Evolutionary conservation across 1,140 invertebrate genomes (phyloP), one percentile per base, ranked within the genome.

Genomic region (Leptinotarsa texana): DNA sequence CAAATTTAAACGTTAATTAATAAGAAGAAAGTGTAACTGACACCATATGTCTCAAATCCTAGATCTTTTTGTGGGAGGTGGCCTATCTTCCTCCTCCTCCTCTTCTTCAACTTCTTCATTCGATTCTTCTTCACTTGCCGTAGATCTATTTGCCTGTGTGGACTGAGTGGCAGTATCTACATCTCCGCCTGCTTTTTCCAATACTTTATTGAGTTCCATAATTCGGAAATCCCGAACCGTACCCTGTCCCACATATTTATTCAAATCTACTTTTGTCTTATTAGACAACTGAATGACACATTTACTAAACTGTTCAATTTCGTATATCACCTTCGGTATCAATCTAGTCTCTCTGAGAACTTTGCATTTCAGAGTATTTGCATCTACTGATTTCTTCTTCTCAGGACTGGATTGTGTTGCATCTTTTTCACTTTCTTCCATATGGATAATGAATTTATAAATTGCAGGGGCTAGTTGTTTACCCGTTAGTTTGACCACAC

Each of bases 281-380:
- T 90, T 90, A 3, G 87, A 86, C 47, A 91, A 82, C 13, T 87
- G 73, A 27, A 89, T 87, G 49, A 91, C 82, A 71, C 86, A 88
- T 80, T 89, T 89, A 51, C 89, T 87, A 71, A 90, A 90, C 75
- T 87, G 87, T 83, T 91, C 90, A 15, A 90, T 88, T 76, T 88
- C 88, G 75, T 87, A 87, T 69, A 91, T 83, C 0, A 90, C 86
- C 74, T 87, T 88, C 3, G 90, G 90, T 78, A 91, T 89, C 4
- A 84, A 78, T 78, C 87, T 88, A 0, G 89, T 89, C 82, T 91
- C 88, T 61, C 86, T 86, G 8, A 91, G 81, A 61, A 91, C 86
- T 85, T 89, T 89, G n/a, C 86, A 88, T 18, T 88, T 87, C 63
- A 87, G 83, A 0, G 83, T 78, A 22, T 82, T 81, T 0, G 85